Percentiles rank a stretch among this genome's conserved stretches.
phyloP scores from a whole-genome alignment of 2,797 vertebrate genomes.

The Anguilla pacifica region DNA sequence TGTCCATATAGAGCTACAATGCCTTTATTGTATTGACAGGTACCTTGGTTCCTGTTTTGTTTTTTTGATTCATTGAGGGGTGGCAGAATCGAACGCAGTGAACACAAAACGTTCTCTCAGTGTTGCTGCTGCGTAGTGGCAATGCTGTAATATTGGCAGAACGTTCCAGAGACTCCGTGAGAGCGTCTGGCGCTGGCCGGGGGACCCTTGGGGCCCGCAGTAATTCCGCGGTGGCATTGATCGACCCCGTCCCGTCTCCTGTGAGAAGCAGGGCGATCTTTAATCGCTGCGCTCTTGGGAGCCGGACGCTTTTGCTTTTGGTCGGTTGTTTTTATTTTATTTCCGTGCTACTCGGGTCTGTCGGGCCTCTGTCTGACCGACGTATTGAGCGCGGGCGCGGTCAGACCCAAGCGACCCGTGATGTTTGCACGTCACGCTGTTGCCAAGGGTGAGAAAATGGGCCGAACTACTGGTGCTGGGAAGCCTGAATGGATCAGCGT shows the following conservation, averaged over 20 bases:
- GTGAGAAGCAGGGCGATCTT: background rate
- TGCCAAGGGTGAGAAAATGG: background rate
- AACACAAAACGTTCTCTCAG: no score
- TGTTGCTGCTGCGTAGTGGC: no score
- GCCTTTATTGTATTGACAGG: no score
- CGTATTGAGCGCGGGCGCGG: background rate
- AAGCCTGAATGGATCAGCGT: background rate
- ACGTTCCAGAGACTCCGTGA: no score
- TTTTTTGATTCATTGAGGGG: background rate
- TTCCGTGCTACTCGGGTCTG: background rate
- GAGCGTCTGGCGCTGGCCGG: no score
- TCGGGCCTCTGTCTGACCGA: background rate
- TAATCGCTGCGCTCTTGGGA: background rate
- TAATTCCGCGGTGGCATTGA: background rate
- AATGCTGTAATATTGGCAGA: no score
- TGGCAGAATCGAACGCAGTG: no score
- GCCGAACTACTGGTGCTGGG: background rate
- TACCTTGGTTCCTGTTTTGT: no score
- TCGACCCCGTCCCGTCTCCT: background rate
- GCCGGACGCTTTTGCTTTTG: background rate
- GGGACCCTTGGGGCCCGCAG: background rate
- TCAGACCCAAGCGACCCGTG: background rate
- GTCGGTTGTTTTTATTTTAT: conserved; percentile 2
- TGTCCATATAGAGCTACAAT: no score
- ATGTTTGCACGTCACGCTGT: background rate